Evolutionary conservation across 2,113 vertebrate genomes (phyloP).

Genomic region (Choloepus hoffmanni): DNA sequence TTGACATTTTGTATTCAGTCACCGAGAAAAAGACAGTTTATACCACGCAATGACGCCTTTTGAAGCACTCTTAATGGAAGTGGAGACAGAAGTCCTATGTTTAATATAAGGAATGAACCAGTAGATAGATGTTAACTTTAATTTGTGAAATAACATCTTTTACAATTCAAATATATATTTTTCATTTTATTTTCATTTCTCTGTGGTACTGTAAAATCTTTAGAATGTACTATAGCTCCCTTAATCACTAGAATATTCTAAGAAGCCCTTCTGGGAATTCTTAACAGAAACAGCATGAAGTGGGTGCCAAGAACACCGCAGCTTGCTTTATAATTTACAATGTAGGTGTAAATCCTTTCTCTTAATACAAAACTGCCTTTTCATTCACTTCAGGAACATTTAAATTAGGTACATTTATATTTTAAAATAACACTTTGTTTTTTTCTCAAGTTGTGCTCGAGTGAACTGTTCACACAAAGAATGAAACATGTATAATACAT

Average conservation of each 20-base stretch:
- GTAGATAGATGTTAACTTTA: constrained; percentile 77
- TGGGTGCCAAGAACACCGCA: constrained; percentile 20
- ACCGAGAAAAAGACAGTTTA: constrained; percentile 37
- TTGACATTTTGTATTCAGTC: constrained; percentile 55
- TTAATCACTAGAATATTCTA: constrained; percentile 48
- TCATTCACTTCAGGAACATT: constrained; percentile 67
- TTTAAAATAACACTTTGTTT: constrained; percentile 75
- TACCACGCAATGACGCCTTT: constrained; percentile 60
- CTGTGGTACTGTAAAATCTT: not conserved
- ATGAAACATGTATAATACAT: not conserved
- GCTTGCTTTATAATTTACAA: constrained; percentile 74
- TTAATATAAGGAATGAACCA: constrained; percentile 70
- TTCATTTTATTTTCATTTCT: constrained; percentile 72
- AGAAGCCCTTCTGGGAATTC: constrained; percentile 66
- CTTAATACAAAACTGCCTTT: constrained; percentile 77
- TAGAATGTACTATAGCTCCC: constrained; percentile 15
- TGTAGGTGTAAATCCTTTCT: constrained; percentile 81
- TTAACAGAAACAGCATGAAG: constrained; percentile 66
- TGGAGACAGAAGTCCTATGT: constrained; percentile 69
- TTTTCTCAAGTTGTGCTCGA: constrained; percentile 56
- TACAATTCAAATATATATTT: constrained; percentile 79
- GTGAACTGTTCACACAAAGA: constrained; percentile 55
- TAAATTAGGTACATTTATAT: constrained; percentile 53
- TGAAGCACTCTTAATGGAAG: constrained; percentile 73
- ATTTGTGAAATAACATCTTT: constrained; percentile 83